Conservation (phyloP, 2,888 invertebrate genomes). For the Anthrax anthrax region DNA sequence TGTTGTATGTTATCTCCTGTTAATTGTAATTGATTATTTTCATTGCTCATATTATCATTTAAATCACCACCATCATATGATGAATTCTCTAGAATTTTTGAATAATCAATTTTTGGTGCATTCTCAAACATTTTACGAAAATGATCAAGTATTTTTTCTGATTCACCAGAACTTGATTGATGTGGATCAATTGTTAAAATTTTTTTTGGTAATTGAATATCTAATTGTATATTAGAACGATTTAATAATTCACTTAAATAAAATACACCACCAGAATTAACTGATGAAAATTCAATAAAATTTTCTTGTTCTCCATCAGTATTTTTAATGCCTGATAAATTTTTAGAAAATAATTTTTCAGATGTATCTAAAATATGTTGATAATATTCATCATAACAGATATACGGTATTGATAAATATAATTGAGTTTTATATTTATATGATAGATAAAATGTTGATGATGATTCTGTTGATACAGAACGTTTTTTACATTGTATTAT, state of each 20-base stretch:
- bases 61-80: slow-evolving; percentile 7
- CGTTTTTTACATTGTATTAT: slow-evolving; percentile 14
- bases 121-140: slow-evolving; percentile 28
- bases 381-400: slow-evolving; percentile 19
- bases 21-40: slow-evolving; percentile 13
- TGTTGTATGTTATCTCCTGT: not conserved
- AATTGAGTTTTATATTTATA: slow-evolving; percentile 30
- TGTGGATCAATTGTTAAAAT: slow-evolving; percentile 30
- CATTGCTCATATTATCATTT: too few species aligned
- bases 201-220: slow-evolving; percentile 24
- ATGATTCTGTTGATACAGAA: slow-evolving; percentile 22
- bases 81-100: slow-evolving; percentile 24
- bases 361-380: not conserved
- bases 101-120: slow-evolving; percentile 28
- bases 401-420: slow-evolving; percentile 23
- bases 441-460: slow-evolving; percentile 29
- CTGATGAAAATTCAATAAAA: slow-evolving; percentile 28
- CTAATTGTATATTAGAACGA: slow-evolving; percentile 20
- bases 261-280: slow-evolving; percentile 37
- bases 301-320: slow-evolving; percentile 9
- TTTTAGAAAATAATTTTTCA: not conserved
- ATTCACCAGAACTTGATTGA: slow-evolving; percentile 17
- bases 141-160: slow-evolving; percentile 30
- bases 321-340: too few species aligned
- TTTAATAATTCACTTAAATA: slow-evolving; percentile 36